These are phyloP conservation scores for Opisthograptis luteolata DNA, from an alignment of 2,888 invertebrate species.

Conservation along the genomic window DNA sequence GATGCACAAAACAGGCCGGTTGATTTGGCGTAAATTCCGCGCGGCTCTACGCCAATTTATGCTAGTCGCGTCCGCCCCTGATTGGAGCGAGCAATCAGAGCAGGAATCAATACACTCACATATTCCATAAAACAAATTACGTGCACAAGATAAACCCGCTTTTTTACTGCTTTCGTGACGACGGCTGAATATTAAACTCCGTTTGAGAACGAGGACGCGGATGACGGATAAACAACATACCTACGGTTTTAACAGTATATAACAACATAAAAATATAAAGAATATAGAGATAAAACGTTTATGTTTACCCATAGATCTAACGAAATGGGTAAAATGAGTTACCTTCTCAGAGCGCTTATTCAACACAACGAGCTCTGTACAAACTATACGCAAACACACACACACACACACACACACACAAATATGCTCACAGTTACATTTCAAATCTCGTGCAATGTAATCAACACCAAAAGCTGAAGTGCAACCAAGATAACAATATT, in stretches of 20 bases:
- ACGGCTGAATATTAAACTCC: slow-evolving; percentile 22
- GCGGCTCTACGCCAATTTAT: slow-evolving; percentile 35
- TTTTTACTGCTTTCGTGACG: slow-evolving; percentile 27
- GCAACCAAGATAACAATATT: too few relatives aligned
- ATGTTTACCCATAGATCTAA: neutral
- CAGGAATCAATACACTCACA: slow-evolving; percentile 41
- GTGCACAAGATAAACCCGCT: slow-evolving; percentile 24
- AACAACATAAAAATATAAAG: slow-evolving; percentile 4
- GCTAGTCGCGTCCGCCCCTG: slow-evolving; percentile 50
- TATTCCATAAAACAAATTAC: slow-evolving; percentile 30
- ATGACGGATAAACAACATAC: slow-evolving; percentile 22
- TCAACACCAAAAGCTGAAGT: too few relatives aligned
- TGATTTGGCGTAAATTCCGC: slow-evolving; percentile 43
- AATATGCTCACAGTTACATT: too few relatives aligned
- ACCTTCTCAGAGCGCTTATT: too few relatives aligned
- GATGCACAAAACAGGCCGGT: slow-evolving; percentile 41
- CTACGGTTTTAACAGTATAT: slow-evolving; percentile 12
- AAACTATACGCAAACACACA: too few relatives aligned
- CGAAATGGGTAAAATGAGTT: too few relatives aligned
- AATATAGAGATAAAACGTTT: slow-evolving; percentile 4
- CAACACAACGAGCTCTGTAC: too few relatives aligned
- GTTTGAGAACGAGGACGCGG: slow-evolving; percentile 26
- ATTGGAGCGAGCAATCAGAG: slow-evolving; percentile 50
- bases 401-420: too few relatives aligned
- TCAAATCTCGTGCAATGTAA: too few relatives aligned